A percentile compares a stretch with the other conserved stretches of the same genome.
These are phyloP conservation scores for Drosophila repletoides DNA, from an alignment of 1,140 invertebrate genomes.

Conservation along the genomic window DNA sequence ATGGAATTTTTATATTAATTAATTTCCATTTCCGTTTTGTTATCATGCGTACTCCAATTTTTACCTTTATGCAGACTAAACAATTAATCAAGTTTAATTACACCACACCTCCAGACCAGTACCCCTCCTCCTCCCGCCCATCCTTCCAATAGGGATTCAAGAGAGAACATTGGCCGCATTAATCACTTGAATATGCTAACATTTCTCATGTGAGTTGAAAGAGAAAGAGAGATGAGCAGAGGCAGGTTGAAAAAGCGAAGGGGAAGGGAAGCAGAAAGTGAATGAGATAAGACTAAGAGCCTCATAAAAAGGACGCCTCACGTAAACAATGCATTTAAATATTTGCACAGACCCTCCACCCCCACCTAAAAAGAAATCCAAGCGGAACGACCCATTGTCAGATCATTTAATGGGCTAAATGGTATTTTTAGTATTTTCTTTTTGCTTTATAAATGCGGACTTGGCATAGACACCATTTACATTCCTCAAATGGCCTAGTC, in stretches of 20 bases:
- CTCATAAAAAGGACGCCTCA: constrained; percentile 52
- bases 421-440: too few species aligned
- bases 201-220: constrained; percentile 69
- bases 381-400: constrained; percentile 1
- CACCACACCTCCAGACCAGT: constrained; percentile 28
- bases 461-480: neutral
- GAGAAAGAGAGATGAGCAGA: too few species aligned
- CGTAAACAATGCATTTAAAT: constrained; percentile 75
- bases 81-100: constrained; percentile 81
- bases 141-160: constrained; percentile 28
- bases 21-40: constrained; percentile 79
- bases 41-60: constrained; percentile 72
- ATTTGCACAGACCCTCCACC: constrained; percentile 52
- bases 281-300: constrained; percentile 42
- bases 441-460: too few species aligned
- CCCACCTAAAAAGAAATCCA: constrained; percentile 1
- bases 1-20: constrained; percentile 62
- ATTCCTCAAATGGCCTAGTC: constrained; percentile 1
- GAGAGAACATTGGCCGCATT: constrained; percentile 58
- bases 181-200: constrained; percentile 74
- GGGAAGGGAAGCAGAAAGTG: neutral
- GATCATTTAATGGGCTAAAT: constrained; percentile 19
- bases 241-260: neutral
- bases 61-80: constrained; percentile 75
- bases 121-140: constrained; percentile 6